Conservation (phyloP, 2,888 invertebrate species). For the Polydesmus complanatus region DNA sequence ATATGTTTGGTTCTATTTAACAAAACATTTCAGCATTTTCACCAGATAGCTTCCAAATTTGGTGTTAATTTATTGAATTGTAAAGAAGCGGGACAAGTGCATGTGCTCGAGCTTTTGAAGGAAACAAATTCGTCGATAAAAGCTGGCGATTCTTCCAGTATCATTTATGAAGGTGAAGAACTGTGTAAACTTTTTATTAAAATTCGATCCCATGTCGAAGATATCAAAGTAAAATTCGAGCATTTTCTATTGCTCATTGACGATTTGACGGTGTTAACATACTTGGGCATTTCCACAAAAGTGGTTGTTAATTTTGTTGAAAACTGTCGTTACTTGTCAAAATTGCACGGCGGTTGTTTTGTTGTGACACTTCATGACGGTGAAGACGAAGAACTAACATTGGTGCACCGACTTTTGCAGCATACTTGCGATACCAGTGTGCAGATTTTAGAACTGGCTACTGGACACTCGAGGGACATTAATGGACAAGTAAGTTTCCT, state of each 20-base stretch:
- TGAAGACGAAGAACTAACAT: background rate
- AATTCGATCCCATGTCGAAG: background rate
- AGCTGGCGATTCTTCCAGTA: background rate
- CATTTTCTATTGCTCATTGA: background rate
- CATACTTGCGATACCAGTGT: background rate
- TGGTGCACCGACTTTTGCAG: background rate
- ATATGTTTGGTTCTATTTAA: background rate
- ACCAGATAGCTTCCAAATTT: background rate
- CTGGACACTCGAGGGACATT: background rate
- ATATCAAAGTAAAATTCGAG: background rate
- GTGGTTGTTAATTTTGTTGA: background rate
- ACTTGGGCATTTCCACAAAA: background rate
- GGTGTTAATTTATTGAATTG: background rate
- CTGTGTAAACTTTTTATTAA: background rate
- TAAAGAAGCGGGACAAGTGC: background rate
- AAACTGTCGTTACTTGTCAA: background rate
- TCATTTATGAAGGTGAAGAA: background rate
- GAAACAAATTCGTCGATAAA: background rate
- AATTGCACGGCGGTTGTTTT: background rate
- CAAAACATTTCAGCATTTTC: background rate
- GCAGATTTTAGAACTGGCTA: background rate
- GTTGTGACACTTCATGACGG: background rate
- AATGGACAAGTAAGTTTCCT: slow-evolving; percentile 3
- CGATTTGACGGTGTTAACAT: background rate
- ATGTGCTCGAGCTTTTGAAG: background rate